Evolutionary conservation across 2,113 vertebrate genomes (phyloP).

Genomic region (Brevimyrus niger): DNA sequence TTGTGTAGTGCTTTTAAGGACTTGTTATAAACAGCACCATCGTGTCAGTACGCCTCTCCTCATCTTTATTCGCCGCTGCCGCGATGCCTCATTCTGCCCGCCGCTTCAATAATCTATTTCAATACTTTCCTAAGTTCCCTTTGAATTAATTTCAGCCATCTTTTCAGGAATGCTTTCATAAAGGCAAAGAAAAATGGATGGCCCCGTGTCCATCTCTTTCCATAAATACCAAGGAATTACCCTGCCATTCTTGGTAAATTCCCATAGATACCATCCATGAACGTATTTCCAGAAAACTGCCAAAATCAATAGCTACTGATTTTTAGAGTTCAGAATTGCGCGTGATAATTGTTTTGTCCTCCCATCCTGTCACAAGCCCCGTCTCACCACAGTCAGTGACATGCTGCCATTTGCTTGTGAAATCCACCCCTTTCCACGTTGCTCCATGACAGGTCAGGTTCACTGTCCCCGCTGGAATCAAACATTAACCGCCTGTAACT

Average conservation of each 20-base stretch:
- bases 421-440: background rate
- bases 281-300: background rate
- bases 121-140: background rate
- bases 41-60: no score
- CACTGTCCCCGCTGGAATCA: background rate
- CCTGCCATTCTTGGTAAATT: background rate
- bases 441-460: background rate
- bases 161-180: background rate
- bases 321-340: background rate
- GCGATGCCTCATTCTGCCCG: no score
- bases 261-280: background rate
- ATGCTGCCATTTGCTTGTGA: background rate
- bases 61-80: no score
- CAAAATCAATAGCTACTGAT: background rate
- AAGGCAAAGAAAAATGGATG: background rate
- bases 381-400: background rate
- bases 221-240: background rate
- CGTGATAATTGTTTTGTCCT: background rate
- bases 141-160: background rate
- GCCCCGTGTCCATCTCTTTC: background rate
- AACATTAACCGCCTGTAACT: background rate
- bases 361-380: background rate
- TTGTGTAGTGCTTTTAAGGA: no score
- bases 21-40: no score
- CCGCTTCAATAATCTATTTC: background rate